Evolutionary conservation across 2,113 vertebrate species (phyloP).

Genomic region (Orycteropus afer): DNA sequence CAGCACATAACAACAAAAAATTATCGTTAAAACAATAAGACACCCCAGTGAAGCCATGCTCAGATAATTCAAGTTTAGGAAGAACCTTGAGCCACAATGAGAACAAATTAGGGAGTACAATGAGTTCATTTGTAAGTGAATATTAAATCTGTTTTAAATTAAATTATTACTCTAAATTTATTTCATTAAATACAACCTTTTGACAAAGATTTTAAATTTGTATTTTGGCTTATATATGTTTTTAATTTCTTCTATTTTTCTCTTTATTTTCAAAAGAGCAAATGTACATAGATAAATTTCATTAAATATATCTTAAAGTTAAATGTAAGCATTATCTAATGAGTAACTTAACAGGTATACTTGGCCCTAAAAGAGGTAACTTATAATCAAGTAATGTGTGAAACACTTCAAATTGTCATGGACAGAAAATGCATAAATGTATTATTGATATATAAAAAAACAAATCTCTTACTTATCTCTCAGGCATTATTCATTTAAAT

Average conservation of each 20-base stretch:
- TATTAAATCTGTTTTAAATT: not conserved
- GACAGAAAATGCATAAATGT: not conserved
- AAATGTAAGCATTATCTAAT: not conserved
- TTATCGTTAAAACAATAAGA: not conserved
- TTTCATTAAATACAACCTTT: not conserved
- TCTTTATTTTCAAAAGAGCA: conserved; percentile 18
- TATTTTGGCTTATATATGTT: not conserved
- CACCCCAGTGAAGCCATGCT: not conserved
- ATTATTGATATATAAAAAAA: not conserved
- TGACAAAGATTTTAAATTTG: not conserved
- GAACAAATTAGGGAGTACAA: not conserved
- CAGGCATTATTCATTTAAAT: not conserved
- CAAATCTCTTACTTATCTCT: not conserved
- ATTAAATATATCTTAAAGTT: not conserved
- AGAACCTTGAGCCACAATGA: not conserved
- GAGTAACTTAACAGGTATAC: not conserved
- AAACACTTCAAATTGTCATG: not conserved
- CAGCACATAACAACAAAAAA: too few relatives aligned
- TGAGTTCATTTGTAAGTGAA: not conserved
- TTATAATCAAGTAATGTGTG: not conserved
- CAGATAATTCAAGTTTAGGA: not conserved
- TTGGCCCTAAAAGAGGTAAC: not conserved
- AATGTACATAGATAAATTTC: not conserved
- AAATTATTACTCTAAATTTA: not conserved
- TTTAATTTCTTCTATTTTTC: not conserved